Base-by-base conservation (phyloP, 1,140 invertebrate species). In the Dysdera silvatica region DNA sequence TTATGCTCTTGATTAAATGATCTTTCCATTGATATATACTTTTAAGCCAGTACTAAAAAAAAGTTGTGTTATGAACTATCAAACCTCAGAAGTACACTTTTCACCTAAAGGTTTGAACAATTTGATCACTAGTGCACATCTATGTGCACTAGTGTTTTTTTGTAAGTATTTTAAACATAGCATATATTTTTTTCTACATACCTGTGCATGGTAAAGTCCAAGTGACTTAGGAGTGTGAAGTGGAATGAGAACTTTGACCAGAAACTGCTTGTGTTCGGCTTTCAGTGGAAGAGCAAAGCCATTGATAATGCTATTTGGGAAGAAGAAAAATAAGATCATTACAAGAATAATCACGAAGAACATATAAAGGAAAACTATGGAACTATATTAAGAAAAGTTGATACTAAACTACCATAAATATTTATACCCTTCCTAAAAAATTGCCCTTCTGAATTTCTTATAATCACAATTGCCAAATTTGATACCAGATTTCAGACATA, bases 171-270 rank as follows among this genome's bases (percentile, higher is more conserved):
- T 12, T 37, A n/a, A 37, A 14, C 35, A 14, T 37, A 14, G n/a
- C n/a, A n/a, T n/a, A n/a, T n/a, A n/a, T n/a, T n/a, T n/a, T n/a
- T n/a, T n/a, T n/a, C n/a, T 28, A 32, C 18, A 31, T 65, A 69
- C 68, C 66, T 71, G 94, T 55, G 76, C 75, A 73, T 83, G 95
- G 86, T 85, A 99, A 84, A 84, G 91, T 87, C 81, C 95, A 77
- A 79, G 87, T 85, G 81, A 95, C 81, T 93, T 94, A 72, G 95
- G 91, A 84, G 96, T 97, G 83, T 98, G 95, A 78, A 98, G 81
- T 70, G 97, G 97, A 76, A 99, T 84, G 73, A 99, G 84, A 73
- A 99, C 95, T 84, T 97, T 97, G 73, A 98, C 87, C 77, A 97
- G 83, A 82, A 97, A 97, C 79, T 67, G 62, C 82, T 96, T 96